These are phyloP conservation scores for Meloidogyne exigua DNA, from an alignment of 1,140 invertebrate genomes.

Conservation along the genomic window DNA sequence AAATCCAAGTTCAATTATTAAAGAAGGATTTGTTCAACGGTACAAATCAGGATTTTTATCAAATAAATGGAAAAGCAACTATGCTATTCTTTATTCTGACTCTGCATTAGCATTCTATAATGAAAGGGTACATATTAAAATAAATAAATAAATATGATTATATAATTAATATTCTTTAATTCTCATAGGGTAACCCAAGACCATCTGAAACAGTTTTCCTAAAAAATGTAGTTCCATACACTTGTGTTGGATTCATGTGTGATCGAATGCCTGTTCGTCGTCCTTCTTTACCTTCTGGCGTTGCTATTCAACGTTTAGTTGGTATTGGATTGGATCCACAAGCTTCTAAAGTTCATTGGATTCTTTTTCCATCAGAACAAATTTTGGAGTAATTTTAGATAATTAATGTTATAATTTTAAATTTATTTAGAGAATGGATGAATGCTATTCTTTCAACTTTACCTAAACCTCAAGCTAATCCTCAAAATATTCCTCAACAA, in stretches of 20 bases:
- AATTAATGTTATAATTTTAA: neutral
- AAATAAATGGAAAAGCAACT: constrained; percentile 45
- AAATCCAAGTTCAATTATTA: constrained; percentile 14
- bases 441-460: constrained; percentile 55
- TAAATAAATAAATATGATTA: too few relatives aligned
- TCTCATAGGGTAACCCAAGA: constrained; percentile 45
- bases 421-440: constrained; percentile 45
- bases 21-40: constrained; percentile 46
- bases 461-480: constrained; percentile 47
- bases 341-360: constrained; percentile 57
- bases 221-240: constrained; percentile 57
- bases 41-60: constrained; percentile 42
- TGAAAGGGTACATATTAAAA: constrained; percentile 29
- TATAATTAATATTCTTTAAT: neutral
- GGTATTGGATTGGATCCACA: constrained; percentile 59
- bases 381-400: constrained; percentile 43
- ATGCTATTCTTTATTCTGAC: constrained; percentile 41
- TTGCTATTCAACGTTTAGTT: constrained; percentile 56
- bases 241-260: constrained; percentile 53
- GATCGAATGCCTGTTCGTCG: constrained; percentile 51
- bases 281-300: constrained; percentile 43
- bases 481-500: constrained; percentile 18
- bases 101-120: constrained; percentile 44
- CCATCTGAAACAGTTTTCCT: constrained; percentile 45
- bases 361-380: constrained; percentile 51